Evolutionary conservation across 2,113 vertebrate genomes (phyloP).

Genomic region (Oceanodroma tethys): DNA sequence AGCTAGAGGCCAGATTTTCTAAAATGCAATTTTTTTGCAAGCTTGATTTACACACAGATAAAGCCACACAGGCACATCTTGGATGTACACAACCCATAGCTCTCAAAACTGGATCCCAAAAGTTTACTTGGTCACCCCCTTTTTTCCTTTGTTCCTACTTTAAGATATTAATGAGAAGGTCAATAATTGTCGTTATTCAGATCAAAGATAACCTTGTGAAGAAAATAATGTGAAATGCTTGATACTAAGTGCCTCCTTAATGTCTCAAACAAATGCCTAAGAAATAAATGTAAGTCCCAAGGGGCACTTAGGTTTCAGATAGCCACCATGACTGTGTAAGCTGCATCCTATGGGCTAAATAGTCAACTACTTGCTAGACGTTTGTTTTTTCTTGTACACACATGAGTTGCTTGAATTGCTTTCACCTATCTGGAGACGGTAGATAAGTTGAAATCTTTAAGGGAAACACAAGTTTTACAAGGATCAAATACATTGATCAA

Average conservation of each 20-base stretch:
- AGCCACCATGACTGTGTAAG: background rate
- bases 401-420: background rate
- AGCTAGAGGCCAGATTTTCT: background rate
- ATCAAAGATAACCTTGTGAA: background rate
- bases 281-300: background rate
- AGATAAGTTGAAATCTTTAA: background rate
- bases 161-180: background rate
- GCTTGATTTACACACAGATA: background rate
- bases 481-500: accelerated
- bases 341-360: background rate
- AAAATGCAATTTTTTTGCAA: background rate
- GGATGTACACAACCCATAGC: background rate
- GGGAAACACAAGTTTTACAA: background rate
- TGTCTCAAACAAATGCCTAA: background rate
- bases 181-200: background rate
- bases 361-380: background rate
- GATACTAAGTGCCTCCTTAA: background rate
- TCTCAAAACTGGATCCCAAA: background rate
- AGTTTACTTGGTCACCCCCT: accelerated
- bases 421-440: background rate
- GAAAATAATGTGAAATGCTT: background rate
- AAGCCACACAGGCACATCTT: background rate
- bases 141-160: background rate
- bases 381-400: background rate
- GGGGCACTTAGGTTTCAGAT: background rate